phyloP scores from a whole-genome alignment of 1,140 invertebrate genomes.

The Drosophila rufa region DNA sequence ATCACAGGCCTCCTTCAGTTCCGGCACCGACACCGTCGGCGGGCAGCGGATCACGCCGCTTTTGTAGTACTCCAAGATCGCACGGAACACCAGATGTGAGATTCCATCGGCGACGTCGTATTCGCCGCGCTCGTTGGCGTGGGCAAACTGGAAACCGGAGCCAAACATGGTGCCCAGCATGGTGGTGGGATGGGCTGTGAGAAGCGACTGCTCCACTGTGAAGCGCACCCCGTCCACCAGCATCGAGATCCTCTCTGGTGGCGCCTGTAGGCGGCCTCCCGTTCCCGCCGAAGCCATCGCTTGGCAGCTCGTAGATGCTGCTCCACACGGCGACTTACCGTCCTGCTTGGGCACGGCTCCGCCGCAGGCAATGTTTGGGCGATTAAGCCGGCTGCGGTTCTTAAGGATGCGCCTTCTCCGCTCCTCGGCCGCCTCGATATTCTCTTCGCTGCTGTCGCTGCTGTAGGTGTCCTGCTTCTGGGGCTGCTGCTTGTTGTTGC shows the following conservation, averaged over 20 bases:
- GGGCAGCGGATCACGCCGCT: constrained; percentile 94
- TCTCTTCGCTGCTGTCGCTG: constrained; percentile 90
- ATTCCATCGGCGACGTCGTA: constrained; percentile 99
- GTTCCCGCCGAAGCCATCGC: constrained; percentile 28
- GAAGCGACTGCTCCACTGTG: constrained; percentile 95
- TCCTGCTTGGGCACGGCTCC: constrained; percentile 72
- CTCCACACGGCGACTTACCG: constrained; percentile 27
- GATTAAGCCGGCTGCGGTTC: constrained; percentile 86
- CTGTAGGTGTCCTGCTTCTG: constrained; percentile 85
- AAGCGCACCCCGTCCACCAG: constrained; percentile 97
- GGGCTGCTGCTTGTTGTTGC: constrained; percentile 58
- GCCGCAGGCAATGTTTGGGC: constrained; percentile 44
- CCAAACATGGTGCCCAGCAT: constrained; percentile 99
- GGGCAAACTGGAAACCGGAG: constrained; percentile 95
- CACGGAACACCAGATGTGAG: constrained; percentile 96
- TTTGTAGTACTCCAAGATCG: constrained; percentile 98
- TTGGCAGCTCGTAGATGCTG: constrained; percentile 31
- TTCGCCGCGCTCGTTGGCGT: constrained; percentile 98
- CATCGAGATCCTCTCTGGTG: constrained; percentile 89
- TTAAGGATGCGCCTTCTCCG: constrained; percentile 88
- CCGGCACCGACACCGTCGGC: constrained; percentile 93
- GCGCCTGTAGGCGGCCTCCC: constrained; percentile 38
- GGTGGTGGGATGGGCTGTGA: constrained; percentile 96
- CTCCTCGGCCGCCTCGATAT: constrained; percentile 87
- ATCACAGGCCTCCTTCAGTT: constrained; percentile 98